Evolutionary conservation across 2,797 vertebrate genomes (phyloP).

Genomic region (Siniperca undulata): DNA sequence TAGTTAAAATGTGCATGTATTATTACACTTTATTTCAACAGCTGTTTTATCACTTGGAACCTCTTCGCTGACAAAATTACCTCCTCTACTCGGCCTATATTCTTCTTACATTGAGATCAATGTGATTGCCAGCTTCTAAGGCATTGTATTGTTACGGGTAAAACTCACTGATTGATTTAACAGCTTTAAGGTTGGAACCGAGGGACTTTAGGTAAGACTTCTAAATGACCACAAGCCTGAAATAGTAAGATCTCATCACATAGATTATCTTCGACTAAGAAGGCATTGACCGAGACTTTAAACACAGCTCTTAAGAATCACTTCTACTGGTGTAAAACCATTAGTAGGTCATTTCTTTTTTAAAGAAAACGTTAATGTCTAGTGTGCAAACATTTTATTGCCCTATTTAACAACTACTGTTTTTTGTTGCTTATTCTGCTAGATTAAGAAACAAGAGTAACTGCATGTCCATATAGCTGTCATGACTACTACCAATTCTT

Average conservation of each 20-base stretch:
- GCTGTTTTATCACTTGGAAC: background rate
- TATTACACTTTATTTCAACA: background rate
- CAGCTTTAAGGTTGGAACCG: constrained; percentile 53
- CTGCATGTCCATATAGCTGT: background rate
- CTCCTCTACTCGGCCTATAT: background rate
- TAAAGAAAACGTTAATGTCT: background rate
- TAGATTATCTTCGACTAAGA: constrained; percentile 53
- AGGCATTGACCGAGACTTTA: constrained; percentile 14
- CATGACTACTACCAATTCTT: background rate
- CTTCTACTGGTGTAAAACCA: constrained; percentile 6
- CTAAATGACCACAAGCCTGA: constrained; percentile 54
- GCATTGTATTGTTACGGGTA: constrained; percentile 21
- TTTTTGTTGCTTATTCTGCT: background rate
- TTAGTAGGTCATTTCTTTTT: background rate
- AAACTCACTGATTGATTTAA: constrained; percentile 61
- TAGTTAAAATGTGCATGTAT: background rate
- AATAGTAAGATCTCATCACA: constrained; percentile 64
- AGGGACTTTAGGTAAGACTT: constrained; percentile 49
- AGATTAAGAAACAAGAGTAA: background rate
- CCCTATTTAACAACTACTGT: background rate
- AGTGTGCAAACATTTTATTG: background rate
- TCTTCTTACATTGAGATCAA: background rate
- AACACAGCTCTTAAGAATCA: constrained; percentile 9
- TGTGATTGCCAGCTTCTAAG: constrained; percentile 17
- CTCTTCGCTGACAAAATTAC: background rate